These are phyloP conservation scores for Parascotia fuliginaria DNA, from an alignment of 2,888 invertebrate species.

Conservation along the genomic window DNA sequence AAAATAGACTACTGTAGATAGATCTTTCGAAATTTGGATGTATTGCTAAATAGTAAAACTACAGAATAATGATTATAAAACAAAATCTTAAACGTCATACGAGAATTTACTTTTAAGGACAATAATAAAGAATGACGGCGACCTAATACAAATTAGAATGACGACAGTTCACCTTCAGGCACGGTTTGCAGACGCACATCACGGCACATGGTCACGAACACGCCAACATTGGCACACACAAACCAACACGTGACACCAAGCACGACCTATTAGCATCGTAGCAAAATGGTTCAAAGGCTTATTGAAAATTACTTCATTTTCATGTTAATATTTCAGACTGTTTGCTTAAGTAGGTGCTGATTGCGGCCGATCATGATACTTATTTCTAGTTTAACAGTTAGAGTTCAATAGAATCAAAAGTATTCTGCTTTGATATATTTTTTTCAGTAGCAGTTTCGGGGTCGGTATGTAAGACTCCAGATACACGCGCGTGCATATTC, in stretches of 20 bases:
- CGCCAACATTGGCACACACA: slow-evolving; percentile 20
- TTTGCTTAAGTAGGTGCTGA: not conserved
- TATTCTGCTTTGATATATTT: too few relatives aligned
- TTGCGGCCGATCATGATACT: too few relatives aligned
- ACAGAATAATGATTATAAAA: too few relatives aligned
- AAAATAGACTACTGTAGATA: too few relatives aligned
- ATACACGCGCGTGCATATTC: too few relatives aligned
- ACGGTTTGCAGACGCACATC: slow-evolving; percentile 31
- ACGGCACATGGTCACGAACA: slow-evolving; percentile 21
- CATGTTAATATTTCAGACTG: slow-evolving; percentile 23
- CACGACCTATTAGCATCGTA: slow-evolving; percentile 38
- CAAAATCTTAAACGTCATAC: not conserved
- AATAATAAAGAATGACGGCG: not conserved
- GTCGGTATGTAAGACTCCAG: too few relatives aligned
- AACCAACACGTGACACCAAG: slow-evolving; percentile 41
- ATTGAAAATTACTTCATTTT: slow-evolving; percentile 27
- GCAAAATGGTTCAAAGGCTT: slow-evolving; percentile 15
- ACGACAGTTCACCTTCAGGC: slow-evolving; percentile 25
- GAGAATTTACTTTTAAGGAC: not conserved
- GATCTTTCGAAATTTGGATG: too few relatives aligned
- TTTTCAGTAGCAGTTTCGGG: too few relatives aligned
- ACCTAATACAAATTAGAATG: slow-evolving; percentile 18
- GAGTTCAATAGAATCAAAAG: too few relatives aligned
- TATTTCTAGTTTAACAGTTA: too few relatives aligned
- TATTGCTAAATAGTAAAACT: too few relatives aligned